phyloP scores from a whole-genome alignment of 2,113 vertebrate species.

The Microcebus jonahi region DNA sequence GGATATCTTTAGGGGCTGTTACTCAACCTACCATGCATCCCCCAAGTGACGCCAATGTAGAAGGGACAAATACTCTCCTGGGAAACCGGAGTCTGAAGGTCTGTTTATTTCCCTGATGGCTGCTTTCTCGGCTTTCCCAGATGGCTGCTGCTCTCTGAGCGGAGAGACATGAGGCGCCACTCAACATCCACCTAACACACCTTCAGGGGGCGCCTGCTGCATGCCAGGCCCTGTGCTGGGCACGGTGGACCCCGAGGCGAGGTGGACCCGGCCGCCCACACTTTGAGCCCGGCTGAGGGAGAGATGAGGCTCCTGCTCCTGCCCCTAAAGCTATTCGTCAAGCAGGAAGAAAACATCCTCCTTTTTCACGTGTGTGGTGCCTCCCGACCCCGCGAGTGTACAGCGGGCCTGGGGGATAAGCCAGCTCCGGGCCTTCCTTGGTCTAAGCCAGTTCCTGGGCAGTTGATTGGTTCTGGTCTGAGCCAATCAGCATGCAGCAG shows the following conservation, averaged over 20 bases:
- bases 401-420: background rate
- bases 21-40: background rate
- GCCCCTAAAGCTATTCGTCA: background rate
- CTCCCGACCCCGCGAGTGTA: background rate
- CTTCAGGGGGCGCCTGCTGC: background rate
- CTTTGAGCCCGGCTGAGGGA: background rate
- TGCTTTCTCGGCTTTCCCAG: background rate
- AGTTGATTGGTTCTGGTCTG: background rate
- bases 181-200: background rate
- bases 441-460: background rate
- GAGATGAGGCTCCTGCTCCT: background rate
- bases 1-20: background rate
- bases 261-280: background rate
- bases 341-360: background rate
- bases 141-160: too few relatives aligned
- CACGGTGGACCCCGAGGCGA: accelerated
- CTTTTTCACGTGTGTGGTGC: background rate
- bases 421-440: background rate
- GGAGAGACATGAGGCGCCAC: background rate
- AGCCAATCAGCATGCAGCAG: background rate
- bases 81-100: background rate
- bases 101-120: background rate
- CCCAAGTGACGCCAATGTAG: background rate
- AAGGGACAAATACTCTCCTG: background rate
- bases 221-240: too few relatives aligned